A percentile compares a stretch with the other conserved stretches of the same genome.
phyloP scores from a whole-genome alignment of 2,888 invertebrate genomes.

The Drosophila mettleri region DNA sequence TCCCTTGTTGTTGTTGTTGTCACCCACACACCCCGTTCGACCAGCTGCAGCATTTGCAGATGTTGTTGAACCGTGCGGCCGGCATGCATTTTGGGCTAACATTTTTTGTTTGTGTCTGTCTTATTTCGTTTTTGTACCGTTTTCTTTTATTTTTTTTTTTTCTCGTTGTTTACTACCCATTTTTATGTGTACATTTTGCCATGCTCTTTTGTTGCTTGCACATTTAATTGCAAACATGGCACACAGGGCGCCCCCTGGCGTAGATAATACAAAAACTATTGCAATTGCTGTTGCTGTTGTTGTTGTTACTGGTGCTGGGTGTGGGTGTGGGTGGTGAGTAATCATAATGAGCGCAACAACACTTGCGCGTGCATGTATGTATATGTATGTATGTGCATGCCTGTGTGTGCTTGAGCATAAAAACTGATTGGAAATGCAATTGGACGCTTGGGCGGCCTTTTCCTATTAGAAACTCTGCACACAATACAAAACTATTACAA shows the following conservation, averaged over 20 bases:
- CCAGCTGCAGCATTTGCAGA: conserved; percentile 62
- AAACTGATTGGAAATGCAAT: conserved; percentile 81
- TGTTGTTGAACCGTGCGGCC: conserved; percentile 74
- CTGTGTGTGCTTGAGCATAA: conserved; percentile 48
- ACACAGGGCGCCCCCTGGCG: conserved; percentile 59
- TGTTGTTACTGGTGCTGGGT: conserved; percentile 21
- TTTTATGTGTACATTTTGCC: conserved; percentile 63
- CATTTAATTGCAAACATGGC: conserved; percentile 78
- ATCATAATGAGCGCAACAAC: conserved; percentile 74
- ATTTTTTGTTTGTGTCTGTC: conserved; percentile 39
- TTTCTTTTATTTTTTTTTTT: conserved; percentile 15
- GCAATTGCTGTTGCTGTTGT: conserved; percentile 32
- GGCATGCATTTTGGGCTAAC: conserved; percentile 71
- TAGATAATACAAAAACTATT: conserved; percentile 55
- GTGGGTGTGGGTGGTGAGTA: conserved; percentile 70
- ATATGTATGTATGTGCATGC: conserved; percentile 6
- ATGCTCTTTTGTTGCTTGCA: conserved; percentile 72
- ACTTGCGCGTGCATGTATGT: conserved; percentile 48
- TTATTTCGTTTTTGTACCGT: conserved; percentile 4
- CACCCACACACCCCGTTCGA: conserved; percentile 42
- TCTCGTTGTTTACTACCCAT: conserved; percentile 42
- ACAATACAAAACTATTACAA: conserved; percentile 66
- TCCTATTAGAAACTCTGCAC: conserved; percentile 53
- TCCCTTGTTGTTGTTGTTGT: conserved; percentile 38
- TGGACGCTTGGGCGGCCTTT: conserved; percentile 75